A percentile compares a stretch with the other conserved stretches of the same genome.
Conservation (phyloP, 2,113 vertebrate species). For the Vimba vimba region DNA sequence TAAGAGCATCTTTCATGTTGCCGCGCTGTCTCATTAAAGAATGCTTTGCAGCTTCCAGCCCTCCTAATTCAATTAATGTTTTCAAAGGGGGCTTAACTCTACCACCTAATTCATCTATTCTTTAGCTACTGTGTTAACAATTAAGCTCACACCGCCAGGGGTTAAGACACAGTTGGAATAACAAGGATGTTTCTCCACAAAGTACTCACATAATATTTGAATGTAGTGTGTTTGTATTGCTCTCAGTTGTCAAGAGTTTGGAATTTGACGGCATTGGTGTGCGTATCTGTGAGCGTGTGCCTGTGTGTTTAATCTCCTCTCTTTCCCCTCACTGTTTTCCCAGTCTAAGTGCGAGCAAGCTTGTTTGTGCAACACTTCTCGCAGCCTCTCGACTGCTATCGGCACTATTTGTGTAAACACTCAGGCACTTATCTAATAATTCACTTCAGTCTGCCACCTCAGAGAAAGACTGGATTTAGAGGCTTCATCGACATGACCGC, state of each 20-base stretch:
- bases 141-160: slow-evolving; percentile 37
- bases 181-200: slow-evolving; percentile 12
- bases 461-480: slow-evolving; percentile 6
- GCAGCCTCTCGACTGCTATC: slow-evolving; percentile 55
- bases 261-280: slow-evolving; percentile 19
- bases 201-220: slow-evolving; percentile 40
- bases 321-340: slow-evolving; percentile 46
- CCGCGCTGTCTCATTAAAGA: slow-evolving; percentile 51
- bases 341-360: slow-evolving; percentile 19
- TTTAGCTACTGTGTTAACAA: slow-evolving; percentile 43
- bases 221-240: slow-evolving; percentile 46
- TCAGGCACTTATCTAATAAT: slow-evolving; percentile 50
- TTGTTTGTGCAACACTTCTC: slow-evolving; percentile 59
- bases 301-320: slow-evolving; percentile 38
- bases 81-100: slow-evolving; percentile 49
- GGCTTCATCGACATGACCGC: not conserved
- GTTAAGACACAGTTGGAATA: slow-evolving; percentile 41
- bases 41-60: slow-evolving; percentile 44
- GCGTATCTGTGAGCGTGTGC: slow-evolving; percentile 14
- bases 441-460: slow-evolving; percentile 13
- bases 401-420: slow-evolving; percentile 58
- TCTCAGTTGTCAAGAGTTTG: slow-evolving; percentile 42
- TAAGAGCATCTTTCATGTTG: slow-evolving; percentile 55
- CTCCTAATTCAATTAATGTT: slow-evolving; percentile 61
- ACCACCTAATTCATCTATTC: slow-evolving; percentile 34